phyloP scores from a whole-genome alignment of 2,113 vertebrate species.

The Nothoprocta pentlandii region DNA sequence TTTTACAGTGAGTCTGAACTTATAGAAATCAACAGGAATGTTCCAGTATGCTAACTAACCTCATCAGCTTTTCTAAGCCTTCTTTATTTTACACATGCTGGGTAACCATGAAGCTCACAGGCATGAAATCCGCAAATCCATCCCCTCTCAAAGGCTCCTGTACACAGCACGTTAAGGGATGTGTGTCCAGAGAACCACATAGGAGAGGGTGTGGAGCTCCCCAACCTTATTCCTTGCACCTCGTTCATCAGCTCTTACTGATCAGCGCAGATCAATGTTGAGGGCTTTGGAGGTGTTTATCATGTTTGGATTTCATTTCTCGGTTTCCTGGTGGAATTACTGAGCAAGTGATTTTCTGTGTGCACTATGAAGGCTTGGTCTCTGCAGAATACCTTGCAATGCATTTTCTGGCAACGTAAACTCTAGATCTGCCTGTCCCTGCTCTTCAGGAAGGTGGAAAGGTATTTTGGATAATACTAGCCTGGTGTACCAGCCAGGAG shows the following conservation, averaged over 20 bases:
- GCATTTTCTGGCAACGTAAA: background rate
- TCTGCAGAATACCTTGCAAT: background rate
- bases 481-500: background rate
- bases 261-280: background rate
- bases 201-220: background rate
- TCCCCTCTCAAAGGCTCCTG: background rate
- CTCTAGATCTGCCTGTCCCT: background rate
- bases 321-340: background rate
- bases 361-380: background rate
- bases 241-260: constrained; percentile 10
- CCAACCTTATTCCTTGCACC: background rate
- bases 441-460: background rate
- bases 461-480: background rate
- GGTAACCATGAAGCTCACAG: constrained; percentile 5
- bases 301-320: fast-evolving
- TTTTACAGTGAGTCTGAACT: constrained; percentile 36
- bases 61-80: constrained; percentile 56
- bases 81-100: constrained; percentile 33
- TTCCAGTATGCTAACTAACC: constrained; percentile 33
- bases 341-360: background rate
- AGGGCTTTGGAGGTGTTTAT: background rate
- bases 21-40: constrained; percentile 35
- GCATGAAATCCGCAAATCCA: constrained; percentile 21
- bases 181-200: background rate
- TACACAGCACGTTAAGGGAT: background rate